Base-by-base conservation (phyloP, 2,888 invertebrate species). In the Athalia cordata region DNA sequence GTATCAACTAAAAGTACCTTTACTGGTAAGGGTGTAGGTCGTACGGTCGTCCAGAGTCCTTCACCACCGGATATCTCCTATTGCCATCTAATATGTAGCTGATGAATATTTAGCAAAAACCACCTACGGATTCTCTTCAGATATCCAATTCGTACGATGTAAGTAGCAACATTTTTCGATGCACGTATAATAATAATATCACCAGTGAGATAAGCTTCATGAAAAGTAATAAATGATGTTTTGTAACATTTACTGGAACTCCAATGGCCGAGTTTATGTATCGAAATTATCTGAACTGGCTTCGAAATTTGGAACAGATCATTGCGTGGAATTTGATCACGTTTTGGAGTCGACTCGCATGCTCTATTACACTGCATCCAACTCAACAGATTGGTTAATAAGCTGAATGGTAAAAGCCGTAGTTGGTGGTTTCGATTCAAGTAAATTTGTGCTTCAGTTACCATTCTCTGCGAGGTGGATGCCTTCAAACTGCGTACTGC, bases 51-150 rank as follows among this genome's bases (percentile, higher is more conserved):
- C 6, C 66, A 7, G n/a, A 29, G 59, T 50, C 62, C 13, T 59
- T 50, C 75, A 62, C 62, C 9, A 15, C 75, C 61, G 75, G 75
- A 62, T 75, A 75, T 62, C 75, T 75, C 75, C 75, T n/a, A 75
- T 75, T 62, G 75, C 75, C 49, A 49, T 64, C 62, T 52, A 29
- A 29, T 29, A 50, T 52, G 49, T 62, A 50, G 50, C 15, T 11
- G 50, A 13, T 75, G 75, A 75, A 75, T 75, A 62, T 75, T 64
- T 61, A 75, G 62, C 59, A 59, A 52, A 59, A 59, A 59, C 57
- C 47, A n/a, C 11, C 72, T 7, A 55, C 11, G 55, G 9, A 55
- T 55, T 11, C 55, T n/a, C 11, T 7, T n/a, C n/a, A 11, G 4
- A 11, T 55, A 13, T 47, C 13, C 59, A 45, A 72, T 47, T 47